These are phyloP conservation scores for Drosophila lacertosa DNA, from an alignment of 1,140 invertebrate genomes.

Conservation along the genomic window DNA sequence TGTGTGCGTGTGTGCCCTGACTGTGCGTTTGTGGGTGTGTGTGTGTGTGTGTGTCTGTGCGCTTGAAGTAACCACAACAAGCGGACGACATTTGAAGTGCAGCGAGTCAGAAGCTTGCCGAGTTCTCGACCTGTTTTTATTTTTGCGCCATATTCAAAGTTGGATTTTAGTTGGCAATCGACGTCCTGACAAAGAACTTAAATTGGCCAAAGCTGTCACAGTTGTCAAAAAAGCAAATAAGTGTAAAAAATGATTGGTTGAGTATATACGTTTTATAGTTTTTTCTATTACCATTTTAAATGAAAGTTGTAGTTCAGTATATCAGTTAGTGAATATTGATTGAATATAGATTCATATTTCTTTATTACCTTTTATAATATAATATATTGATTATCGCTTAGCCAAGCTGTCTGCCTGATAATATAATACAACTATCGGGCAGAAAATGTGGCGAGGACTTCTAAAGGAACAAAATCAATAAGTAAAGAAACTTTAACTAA, in stretches of 20 bases:
- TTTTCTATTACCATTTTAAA: too few species aligned
- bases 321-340: too few species aligned
- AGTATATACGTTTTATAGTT: too few species aligned
- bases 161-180: not conserved
- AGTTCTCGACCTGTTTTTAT: not conserved
- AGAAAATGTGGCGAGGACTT: too few species aligned
- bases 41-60: conserved; percentile 13
- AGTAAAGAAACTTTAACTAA: conserved; percentile 34
- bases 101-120: not conserved
- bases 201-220: not conserved
- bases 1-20: conserved; percentile 4
- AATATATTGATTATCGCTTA: too few species aligned
- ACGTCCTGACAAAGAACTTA: not conserved
- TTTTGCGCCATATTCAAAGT: not conserved
- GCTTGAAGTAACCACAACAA: conserved; percentile 27
- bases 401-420: too few species aligned
- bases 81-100: conserved; percentile 11
- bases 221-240: not conserved
- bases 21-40: conserved; percentile 19
- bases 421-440: too few species aligned
- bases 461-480: conserved; percentile 52
- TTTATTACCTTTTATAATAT: too few species aligned
- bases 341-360: too few species aligned
- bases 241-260: too few species aligned
- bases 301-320: too few species aligned